Evolutionary conservation across 53 echinoderm and acorn worm genomes (phyloP).

Genomic region (Patiria pectinifera): DNA sequence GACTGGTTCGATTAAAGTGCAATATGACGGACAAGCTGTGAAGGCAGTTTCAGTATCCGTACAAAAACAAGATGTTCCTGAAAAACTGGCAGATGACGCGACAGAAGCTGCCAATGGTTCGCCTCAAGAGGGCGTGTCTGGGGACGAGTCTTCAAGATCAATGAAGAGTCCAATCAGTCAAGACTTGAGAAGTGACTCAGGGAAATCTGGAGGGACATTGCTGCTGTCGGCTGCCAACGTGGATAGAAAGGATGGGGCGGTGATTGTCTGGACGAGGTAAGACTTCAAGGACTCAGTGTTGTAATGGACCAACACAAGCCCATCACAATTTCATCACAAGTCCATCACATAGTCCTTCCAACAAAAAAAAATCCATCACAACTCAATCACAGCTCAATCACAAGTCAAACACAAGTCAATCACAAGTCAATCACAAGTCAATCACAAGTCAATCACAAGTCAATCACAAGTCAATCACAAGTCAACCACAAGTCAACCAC

Average conservation of each 20-base stretch:
- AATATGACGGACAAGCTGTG: background rate
- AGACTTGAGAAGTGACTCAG: conserved; percentile 3
- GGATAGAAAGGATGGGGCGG: conserved; percentile 58
- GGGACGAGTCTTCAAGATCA: background rate
- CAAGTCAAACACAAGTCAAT: no score
- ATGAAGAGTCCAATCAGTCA: background rate
- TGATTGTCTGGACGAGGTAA: conserved; percentile 69
- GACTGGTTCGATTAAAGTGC: background rate
- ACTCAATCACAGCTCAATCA: no score
- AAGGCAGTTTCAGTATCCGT: background rate
- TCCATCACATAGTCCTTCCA: no score
- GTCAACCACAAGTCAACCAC: no score
- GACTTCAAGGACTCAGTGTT: background rate
- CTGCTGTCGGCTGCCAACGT: conserved; percentile 61
- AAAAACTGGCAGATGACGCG: background rate
- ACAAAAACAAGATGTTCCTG: background rate
- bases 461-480: no score
- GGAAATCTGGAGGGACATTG: conserved; percentile 19
- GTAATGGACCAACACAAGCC: background rate
- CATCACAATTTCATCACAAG: background rate
- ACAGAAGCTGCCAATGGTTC: background rate
- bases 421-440: no score
- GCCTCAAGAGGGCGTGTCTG: background rate
- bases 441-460: no score
- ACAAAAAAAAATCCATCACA: no score